These are phyloP conservation scores for Phataginus tricuspis DNA, from an alignment of 2,797 vertebrate species.

Conservation along the genomic window DNA sequence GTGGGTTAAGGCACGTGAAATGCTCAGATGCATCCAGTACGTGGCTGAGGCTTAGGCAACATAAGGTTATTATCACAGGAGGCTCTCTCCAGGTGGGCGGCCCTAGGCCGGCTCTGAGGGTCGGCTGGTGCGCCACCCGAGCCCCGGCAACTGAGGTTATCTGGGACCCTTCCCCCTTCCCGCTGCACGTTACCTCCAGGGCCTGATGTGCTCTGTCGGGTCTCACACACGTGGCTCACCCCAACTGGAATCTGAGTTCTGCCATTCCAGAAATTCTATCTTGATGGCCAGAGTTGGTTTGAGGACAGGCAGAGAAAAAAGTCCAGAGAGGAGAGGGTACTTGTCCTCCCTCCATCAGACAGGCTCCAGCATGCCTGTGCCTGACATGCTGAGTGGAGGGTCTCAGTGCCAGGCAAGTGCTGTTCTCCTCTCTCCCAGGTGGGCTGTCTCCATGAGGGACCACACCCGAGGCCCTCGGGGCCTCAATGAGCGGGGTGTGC, in stretches of 20 bases:
- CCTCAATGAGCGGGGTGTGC: background rate
- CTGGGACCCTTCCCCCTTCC: background rate
- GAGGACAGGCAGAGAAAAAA: background rate
- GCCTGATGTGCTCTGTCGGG: fast-evolving
- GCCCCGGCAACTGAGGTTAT: fast-evolving
- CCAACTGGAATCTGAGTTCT: background rate
- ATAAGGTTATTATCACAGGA: fast-evolving
- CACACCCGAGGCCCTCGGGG: fast-evolving
- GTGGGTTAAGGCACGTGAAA: too few species aligned
- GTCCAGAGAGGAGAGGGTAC: background rate
- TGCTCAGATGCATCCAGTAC: fast-evolving
- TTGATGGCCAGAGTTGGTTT: background rate
- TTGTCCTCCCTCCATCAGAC: too few species aligned
- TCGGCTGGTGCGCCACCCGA: fast-evolving
- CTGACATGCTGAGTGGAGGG: fast-evolving
- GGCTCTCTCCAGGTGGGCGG: too few species aligned
- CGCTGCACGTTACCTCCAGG: fast-evolving
- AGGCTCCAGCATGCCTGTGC: background rate
- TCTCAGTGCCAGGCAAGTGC: fast-evolving
- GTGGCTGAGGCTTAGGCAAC: fast-evolving
- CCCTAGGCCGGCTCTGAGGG: background rate
- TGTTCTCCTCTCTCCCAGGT: background rate
- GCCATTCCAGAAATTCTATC: background rate
- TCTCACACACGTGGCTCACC: fast-evolving
- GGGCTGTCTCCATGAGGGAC: too few species aligned